Evolutionary conservation across 2,888 invertebrate species (phyloP).

Genomic region (Rhopalosiphum nymphaeae): DNA sequence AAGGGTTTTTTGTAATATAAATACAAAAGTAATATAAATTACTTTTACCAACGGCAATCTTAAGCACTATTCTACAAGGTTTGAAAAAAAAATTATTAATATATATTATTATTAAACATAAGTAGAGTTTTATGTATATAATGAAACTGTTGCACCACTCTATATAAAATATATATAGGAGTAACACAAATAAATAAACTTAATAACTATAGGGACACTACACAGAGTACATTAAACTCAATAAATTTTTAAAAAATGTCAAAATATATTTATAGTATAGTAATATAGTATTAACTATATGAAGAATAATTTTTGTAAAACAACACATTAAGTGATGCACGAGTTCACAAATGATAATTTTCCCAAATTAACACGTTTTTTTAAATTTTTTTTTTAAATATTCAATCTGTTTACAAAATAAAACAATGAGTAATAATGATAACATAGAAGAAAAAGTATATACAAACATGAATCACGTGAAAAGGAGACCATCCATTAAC

Average conservation of each 20-base stretch:
- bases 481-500: no score
- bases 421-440: no score
- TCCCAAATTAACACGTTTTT: background rate
- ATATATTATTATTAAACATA: no score
- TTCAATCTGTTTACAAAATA: no score
- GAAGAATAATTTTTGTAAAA: background rate
- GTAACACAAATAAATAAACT: background rate
- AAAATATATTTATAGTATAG: background rate
- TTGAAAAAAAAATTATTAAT: background rate
- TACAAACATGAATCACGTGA: no score
- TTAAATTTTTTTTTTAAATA: no score
- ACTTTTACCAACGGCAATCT: background rate
- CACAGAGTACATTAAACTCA: background rate
- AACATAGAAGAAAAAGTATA: no score
- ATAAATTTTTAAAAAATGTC: background rate
- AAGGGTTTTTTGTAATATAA: background rate
- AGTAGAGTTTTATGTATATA: background rate
- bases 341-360: background rate
- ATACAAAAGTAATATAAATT: background rate
- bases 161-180: background rate
- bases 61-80: background rate
- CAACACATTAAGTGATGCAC: background rate
- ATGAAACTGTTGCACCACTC: background rate
- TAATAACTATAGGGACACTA: background rate
- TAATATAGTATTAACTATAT: background rate